Evolutionary conservation across 2,113 vertebrate species (phyloP).

Genomic region (Tragelaphus imberbis): DNA sequence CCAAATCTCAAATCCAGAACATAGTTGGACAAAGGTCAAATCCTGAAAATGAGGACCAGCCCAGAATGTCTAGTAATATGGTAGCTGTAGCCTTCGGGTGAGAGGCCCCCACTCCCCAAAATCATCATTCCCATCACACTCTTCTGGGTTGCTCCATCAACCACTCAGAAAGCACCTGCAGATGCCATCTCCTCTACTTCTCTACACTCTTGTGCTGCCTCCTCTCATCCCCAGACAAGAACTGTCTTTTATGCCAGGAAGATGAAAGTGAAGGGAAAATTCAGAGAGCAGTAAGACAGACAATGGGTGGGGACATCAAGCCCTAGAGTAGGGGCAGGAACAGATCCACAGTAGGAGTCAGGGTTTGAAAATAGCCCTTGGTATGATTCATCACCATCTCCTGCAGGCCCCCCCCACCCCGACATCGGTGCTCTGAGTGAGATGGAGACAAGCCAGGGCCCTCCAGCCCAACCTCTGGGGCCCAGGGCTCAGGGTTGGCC

Average conservation of each 20-base stretch:
- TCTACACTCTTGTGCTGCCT: neutral
- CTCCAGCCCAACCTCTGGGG: neutral
- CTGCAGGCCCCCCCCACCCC: neutral
- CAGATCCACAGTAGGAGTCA: conserved; percentile 3
- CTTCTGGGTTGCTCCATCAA: neutral
- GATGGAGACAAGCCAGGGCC: neutral
- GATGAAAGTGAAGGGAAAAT: neutral
- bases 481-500: neutral
- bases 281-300: conserved; percentile 14
- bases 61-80: neutral
- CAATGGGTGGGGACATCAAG: neutral
- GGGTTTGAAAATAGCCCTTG: conserved; percentile 57
- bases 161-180: neutral
- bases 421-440: neutral
- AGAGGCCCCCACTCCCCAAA: neutral
- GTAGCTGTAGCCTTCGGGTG: neutral
- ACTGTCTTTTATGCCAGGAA: neutral
- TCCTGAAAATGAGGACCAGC: neutral
- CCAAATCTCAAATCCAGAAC: neutral
- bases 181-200: neutral
- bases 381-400: conserved; percentile 46
- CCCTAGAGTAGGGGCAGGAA: neutral
- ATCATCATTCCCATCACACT: neutral
- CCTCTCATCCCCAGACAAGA: neutral
- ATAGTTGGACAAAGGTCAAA: neutral